phyloP scores from a whole-genome alignment of 2,797 vertebrate species.

The Betta splendens region DNA sequence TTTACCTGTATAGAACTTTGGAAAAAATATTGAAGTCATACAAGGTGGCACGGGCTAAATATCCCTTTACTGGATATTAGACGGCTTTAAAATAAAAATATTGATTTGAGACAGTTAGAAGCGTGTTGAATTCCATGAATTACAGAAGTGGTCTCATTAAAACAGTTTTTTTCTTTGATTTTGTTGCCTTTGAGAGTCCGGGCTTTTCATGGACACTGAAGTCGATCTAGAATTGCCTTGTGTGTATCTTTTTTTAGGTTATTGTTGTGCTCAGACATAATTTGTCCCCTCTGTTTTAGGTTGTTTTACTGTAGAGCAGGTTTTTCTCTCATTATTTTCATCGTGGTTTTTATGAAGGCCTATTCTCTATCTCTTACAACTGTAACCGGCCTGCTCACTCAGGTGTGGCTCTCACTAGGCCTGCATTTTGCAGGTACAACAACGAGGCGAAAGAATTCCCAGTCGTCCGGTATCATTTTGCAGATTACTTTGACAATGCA shows the following conservation, averaged over 20 bases:
- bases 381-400: neutral
- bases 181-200: no score
- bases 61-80: neutral
- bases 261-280: no score
- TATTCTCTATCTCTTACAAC: no score
- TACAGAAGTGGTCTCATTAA: neutral
- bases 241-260: no score
- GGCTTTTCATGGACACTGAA: no score
- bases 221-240: no score
- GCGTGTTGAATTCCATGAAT: neutral
- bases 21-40: conserved; percentile 11
- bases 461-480: conserved; percentile 15
- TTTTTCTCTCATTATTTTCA: neutral
- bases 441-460: neutral
- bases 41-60: neutral
- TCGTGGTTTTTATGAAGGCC: no score
- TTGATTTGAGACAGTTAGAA: neutral
- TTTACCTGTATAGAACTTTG: conserved; percentile 12
- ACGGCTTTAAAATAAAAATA: neutral
- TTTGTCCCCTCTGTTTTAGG: no score
- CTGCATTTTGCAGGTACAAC: neutral
- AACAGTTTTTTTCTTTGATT: no score
- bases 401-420: neutral
- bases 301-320: no score
- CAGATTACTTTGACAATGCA: conserved; percentile 17